Conservation (phyloP, 2,113 vertebrate species). For the Triplophysa rosa region DNA sequence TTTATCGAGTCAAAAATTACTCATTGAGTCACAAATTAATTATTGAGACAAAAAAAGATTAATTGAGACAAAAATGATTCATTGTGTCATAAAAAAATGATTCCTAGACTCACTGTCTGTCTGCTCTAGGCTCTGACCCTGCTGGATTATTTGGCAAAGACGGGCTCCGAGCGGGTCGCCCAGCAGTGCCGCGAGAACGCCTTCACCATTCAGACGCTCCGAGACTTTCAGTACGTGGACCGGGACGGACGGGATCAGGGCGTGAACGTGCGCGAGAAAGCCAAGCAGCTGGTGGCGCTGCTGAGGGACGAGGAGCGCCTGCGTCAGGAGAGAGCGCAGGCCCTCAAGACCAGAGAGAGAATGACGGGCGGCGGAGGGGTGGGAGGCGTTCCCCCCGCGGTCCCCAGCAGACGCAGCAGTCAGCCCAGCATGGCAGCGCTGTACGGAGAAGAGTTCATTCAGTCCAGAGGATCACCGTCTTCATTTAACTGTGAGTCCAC, state of each 20-base stretch:
- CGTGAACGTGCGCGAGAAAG: constrained; percentile 93
- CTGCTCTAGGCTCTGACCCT: constrained; percentile 83
- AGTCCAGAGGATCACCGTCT: constrained; percentile 83
- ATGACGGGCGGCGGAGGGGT: constrained; percentile 80
- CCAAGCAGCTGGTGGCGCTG: constrained; percentile 89
- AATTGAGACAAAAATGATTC: too few relatives aligned
- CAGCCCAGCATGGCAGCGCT: constrained; percentile 78
- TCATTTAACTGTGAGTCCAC: constrained; percentile 89
- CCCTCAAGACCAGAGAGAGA: constrained; percentile 91
- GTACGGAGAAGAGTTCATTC: constrained; percentile 81
- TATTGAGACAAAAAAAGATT: too few relatives aligned
- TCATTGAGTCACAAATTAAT: too few relatives aligned
- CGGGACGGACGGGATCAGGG: constrained; percentile 94
- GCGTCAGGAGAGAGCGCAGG: constrained; percentile 86
- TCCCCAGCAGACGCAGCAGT: constrained; percentile 74
- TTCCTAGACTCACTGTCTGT: background rate
- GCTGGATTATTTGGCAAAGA: constrained; percentile 95
- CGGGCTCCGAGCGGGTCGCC: constrained; percentile 90
- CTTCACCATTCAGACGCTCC: constrained; percentile 91
- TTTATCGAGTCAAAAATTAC: too few relatives aligned
- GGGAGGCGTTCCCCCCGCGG: constrained; percentile 71
- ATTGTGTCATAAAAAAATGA: too few relatives aligned
- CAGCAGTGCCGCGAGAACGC: constrained; percentile 94
- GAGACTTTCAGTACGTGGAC: constrained; percentile 93
- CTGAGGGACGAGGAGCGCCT: constrained; percentile 90